These are phyloP conservation scores for Myotis brandtii DNA, from an alignment of 2,113 vertebrate genomes.

Conservation along the genomic window DNA sequence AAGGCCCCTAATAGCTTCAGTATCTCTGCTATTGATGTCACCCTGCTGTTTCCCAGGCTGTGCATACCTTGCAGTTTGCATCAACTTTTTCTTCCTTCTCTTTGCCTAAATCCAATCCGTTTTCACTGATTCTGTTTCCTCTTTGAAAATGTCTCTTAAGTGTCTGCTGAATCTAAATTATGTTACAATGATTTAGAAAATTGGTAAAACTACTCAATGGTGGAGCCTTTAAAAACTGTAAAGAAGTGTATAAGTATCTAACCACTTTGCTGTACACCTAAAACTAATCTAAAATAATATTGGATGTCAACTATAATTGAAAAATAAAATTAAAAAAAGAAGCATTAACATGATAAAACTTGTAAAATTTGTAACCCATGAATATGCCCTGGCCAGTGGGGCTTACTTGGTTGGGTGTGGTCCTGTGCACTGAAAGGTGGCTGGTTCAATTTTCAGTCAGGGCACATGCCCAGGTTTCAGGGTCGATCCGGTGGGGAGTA, in stretches of 20 bases:
- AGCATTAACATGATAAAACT: background rate
- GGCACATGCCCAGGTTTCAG: too few species aligned
- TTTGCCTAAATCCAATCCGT: background rate
- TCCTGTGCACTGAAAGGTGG: too few species aligned
- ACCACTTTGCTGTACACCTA: background rate
- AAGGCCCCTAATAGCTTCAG: background rate
- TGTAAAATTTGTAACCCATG: background rate
- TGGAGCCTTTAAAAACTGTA: background rate
- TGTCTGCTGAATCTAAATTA: slow-evolving; percentile 1
- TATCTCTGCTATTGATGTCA: background rate
- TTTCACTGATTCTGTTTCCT: background rate
- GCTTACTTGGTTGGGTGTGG: too few species aligned
- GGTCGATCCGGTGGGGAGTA: too few species aligned
- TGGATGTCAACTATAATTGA: background rate
- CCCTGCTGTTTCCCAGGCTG: background rate
- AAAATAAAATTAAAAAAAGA: background rate
- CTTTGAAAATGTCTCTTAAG: slow-evolving; percentile 38
- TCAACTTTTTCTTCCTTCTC: background rate
- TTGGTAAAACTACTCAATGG: background rate
- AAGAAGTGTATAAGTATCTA: background rate
- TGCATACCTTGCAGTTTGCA: background rate
- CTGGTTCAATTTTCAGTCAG: too few species aligned
- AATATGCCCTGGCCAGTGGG: too few species aligned
- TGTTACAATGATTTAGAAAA: slow-evolving; percentile 39
- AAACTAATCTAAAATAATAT: background rate